These are phyloP conservation scores for Cerceris ruficornis DNA, from an alignment of 2,888 invertebrate genomes.

Conservation along the genomic window DNA sequence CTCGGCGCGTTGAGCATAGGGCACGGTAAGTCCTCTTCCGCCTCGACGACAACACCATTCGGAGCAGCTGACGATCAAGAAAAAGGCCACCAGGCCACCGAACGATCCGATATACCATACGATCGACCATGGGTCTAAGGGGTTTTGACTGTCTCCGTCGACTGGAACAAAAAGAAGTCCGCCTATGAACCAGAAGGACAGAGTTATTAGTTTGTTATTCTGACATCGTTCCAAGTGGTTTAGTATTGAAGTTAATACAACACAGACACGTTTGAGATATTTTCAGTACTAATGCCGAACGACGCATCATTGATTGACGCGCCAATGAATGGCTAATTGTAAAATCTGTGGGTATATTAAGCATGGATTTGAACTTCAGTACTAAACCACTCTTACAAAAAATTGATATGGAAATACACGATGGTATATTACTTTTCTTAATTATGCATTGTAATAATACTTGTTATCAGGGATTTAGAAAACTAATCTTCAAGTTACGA, in stretches of 20 bases:
- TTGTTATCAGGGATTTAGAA: too few species aligned
- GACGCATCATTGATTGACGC: too few species aligned
- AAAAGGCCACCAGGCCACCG: constrained; percentile 84
- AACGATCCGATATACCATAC: constrained; percentile 85
- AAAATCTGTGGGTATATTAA: too few species aligned
- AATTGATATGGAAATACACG: too few species aligned
- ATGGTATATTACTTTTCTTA: too few species aligned
- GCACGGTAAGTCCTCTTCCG: constrained; percentile 73
- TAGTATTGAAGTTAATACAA: not conserved
- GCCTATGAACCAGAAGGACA: constrained; percentile 32
- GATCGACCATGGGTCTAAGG: constrained; percentile 83
- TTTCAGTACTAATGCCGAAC: too few species aligned
- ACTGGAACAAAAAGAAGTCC: constrained; percentile 51
- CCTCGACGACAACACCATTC: constrained; percentile 84
- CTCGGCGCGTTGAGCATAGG: constrained; percentile 72
- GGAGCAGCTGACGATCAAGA: constrained; percentile 84
- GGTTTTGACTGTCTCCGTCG: constrained; percentile 69
- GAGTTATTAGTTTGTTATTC: constrained; percentile 17
- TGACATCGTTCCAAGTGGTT: not conserved
- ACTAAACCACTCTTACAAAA: too few species aligned
- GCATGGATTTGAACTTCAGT: too few species aligned
- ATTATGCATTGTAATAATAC: too few species aligned
- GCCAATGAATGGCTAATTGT: too few species aligned
- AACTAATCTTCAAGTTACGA: too few species aligned
- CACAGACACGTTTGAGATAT: too few species aligned